Evolutionary conservation across 2,113 vertebrate genomes (phyloP).

Genomic region (Trochalopteron elliotii): DNA sequence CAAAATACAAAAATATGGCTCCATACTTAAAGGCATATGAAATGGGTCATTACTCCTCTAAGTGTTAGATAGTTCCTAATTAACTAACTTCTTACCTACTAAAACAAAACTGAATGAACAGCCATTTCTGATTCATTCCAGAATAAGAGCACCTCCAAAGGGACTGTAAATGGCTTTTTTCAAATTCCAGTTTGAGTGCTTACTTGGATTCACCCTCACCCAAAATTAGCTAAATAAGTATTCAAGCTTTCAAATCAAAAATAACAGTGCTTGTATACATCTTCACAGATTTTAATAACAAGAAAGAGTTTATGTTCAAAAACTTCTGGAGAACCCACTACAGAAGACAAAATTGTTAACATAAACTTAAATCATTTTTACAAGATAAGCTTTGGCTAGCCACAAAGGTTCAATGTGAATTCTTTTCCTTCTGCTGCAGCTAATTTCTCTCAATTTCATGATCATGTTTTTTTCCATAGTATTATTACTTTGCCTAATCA

Average conservation of each 20-base stretch:
- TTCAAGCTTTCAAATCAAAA: neutral
- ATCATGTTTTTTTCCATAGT: neutral
- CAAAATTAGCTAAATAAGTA: neutral
- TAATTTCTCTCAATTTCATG: neutral
- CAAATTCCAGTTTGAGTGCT: neutral
- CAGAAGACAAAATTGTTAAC: neutral
- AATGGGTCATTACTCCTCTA: neutral
- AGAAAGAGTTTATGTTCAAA: neutral
- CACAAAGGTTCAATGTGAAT: neutral
- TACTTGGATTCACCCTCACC: neutral
- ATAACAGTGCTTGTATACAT: neutral
- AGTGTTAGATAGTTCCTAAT: neutral
- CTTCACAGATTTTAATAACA: neutral
- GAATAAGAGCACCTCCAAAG: neutral
- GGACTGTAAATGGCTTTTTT: neutral
- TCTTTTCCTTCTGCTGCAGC: neutral
- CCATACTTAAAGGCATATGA: neutral
- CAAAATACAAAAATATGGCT: neutral
- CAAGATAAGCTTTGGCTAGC: neutral
- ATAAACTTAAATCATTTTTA: neutral
- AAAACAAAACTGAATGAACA: neutral
- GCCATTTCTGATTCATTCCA: neutral
- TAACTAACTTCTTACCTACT: neutral
- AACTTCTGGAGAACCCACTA: neutral
- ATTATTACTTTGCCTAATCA: neutral